phyloP scores from a whole-genome alignment of 2,888 invertebrate species.

The Dascillus cervinus region DNA sequence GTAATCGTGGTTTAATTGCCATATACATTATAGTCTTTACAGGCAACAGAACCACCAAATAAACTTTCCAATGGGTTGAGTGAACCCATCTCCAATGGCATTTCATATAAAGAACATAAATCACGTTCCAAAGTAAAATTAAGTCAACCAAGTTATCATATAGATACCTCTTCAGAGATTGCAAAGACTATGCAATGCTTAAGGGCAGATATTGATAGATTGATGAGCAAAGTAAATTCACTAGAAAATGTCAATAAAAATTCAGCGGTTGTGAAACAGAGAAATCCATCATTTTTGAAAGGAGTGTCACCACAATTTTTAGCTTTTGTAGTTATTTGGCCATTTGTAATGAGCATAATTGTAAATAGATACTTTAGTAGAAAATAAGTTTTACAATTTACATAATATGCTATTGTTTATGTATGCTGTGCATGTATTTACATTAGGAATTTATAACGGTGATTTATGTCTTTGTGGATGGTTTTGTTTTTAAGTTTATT shows the following conservation, averaged over 20 bases:
- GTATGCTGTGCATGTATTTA: slow-evolving; percentile 1
- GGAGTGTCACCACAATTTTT: slow-evolving; percentile 44
- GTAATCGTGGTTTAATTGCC: slow-evolving; percentile 4
- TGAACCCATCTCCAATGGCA: slow-evolving; percentile 22
- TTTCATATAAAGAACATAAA: slow-evolving; percentile 26
- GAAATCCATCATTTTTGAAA: slow-evolving; percentile 21
- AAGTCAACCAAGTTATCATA: slow-evolving; percentile 18
- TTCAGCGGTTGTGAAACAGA: slow-evolving; percentile 10
- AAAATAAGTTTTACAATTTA: slow-evolving; percentile 8
- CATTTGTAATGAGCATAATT: slow-evolving; percentile 49
- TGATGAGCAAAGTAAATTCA: slow-evolving; percentile 40
- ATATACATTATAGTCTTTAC: slow-evolving; percentile 10
- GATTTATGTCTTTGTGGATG: slow-evolving; percentile 3
- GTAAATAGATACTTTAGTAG: slow-evolving; percentile 29
- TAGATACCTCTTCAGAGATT: slow-evolving; percentile 45
- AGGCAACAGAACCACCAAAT: slow-evolving; percentile 32
- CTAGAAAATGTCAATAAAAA: slow-evolving; percentile 33
- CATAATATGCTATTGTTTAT: slow-evolving; percentile 1
- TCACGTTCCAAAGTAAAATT: slow-evolving; percentile 27
- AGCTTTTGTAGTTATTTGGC: slow-evolving; percentile 57
- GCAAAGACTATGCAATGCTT: slow-evolving; percentile 44
- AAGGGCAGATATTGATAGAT: slow-evolving; percentile 43
- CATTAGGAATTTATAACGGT: not conserved
- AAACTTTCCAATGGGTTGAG: slow-evolving; percentile 25
- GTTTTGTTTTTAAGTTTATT: slow-evolving; percentile 16